Evolutionary conservation across 23 tunicate species (phyloP).

Genomic region (Halocynthia aurantium): DNA sequence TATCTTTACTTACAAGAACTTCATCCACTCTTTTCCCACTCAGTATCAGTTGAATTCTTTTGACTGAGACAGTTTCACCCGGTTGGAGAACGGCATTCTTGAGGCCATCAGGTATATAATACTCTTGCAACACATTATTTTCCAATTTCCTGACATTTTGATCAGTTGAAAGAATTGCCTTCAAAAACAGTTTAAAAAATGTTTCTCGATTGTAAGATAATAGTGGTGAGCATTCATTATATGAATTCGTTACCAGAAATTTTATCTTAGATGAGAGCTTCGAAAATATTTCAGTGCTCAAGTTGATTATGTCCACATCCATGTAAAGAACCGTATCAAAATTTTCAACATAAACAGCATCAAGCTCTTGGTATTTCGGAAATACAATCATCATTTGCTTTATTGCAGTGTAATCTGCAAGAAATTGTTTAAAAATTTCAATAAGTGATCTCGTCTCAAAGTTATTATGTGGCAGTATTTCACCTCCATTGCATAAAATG

Average conservation of each 20-base stretch:
- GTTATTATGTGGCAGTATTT: background rate
- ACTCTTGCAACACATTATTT: no score
- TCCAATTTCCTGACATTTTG: background rate
- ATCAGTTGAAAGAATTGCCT: background rate
- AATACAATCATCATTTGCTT: background rate
- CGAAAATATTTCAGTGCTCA: background rate
- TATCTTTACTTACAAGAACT: no score
- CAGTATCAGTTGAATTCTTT: no score
- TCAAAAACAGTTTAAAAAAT: background rate
- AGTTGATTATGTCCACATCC: background rate
- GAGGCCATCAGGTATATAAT: no score
- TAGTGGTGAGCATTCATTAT: no score
- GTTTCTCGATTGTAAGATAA: no score
- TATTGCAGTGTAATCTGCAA: background rate
- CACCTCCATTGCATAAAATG: slow-evolving; percentile 9
- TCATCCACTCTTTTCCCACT: no score
- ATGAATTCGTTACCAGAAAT: background rate
- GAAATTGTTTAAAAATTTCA: background rate
- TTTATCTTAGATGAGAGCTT: background rate
- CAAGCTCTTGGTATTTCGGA: background rate
- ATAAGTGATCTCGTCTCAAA: no score
- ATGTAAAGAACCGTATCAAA: background rate
- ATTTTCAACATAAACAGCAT: background rate
- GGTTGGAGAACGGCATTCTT: no score
- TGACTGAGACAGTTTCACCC: no score